Evolutionary conservation across 1,140 invertebrate species (phyloP).

Genomic region (Drosophila pectinifera): DNA sequence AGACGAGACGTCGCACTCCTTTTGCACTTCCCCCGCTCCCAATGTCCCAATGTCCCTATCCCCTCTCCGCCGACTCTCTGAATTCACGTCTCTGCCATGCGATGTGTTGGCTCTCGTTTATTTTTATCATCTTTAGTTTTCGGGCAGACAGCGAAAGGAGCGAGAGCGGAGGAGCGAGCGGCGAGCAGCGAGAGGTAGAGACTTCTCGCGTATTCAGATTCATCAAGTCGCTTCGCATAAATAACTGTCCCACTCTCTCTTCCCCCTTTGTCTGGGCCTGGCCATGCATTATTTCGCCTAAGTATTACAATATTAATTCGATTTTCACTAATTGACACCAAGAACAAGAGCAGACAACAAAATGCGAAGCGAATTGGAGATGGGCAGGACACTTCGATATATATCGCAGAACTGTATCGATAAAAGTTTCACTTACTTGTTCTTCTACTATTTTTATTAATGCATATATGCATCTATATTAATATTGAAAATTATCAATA

Average conservation of each 20-base stretch:
- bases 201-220: constrained; percentile 60
- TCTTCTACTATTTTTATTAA: neutral
- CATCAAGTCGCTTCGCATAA: constrained; percentile 79
- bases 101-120: constrained; percentile 55
- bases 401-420: neutral
- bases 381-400: neutral
- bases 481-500: no score
- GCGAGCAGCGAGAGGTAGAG: constrained; percentile 3
- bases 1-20: constrained; percentile 21
- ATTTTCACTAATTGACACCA: constrained; percentile 76
- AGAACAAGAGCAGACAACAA: constrained; percentile 29
- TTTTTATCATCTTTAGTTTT: constrained; percentile 79
- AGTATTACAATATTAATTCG: constrained; percentile 83
- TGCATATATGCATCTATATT: no score
- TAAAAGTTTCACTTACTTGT: neutral
- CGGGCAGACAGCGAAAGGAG: constrained; percentile 17
- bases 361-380: no score
- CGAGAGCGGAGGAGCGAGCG: neutral
- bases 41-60: no score
- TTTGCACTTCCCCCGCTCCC: neutral
- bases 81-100: neutral
- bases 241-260: constrained; percentile 67
- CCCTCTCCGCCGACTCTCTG: no score
- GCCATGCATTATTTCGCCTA: constrained; percentile 80
- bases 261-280: constrained; percentile 22